Percentiles rank a stretch among this genome's conserved stretches.
phyloP scores from a whole-genome alignment of 2,888 invertebrate genomes.

The Eristalis pertinax region DNA sequence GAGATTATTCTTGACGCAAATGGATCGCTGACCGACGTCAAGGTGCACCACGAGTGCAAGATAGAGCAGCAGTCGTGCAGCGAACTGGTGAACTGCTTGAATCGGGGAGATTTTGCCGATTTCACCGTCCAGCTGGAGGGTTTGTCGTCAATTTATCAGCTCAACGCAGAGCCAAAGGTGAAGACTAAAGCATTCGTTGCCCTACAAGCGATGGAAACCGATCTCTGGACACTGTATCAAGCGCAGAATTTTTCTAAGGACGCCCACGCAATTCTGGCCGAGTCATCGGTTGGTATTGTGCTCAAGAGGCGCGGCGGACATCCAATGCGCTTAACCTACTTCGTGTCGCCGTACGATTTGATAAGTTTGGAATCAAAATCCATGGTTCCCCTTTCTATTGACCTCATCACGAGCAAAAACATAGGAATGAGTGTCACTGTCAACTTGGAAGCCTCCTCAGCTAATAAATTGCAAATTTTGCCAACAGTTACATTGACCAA shows the following conservation, averaged over 20 bases:
- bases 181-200: slow-evolving; percentile 97
- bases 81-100: slow-evolving; percentile 92
- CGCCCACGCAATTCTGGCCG: slow-evolving; percentile 87
- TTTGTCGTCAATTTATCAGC: slow-evolving; percentile 93
- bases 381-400: slow-evolving; percentile 88
- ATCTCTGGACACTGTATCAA: slow-evolving; percentile 91
- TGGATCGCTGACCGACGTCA: slow-evolving; percentile 93
- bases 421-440: slow-evolving; percentile 94
- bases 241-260: slow-evolving; percentile 88
- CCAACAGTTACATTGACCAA: slow-evolving; percentile 78
- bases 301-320: slow-evolving; percentile 93
- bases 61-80: slow-evolving; percentile 92
- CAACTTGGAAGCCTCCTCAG: slow-evolving; percentile 93
- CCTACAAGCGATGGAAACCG: slow-evolving; percentile 94
- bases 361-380: slow-evolving; percentile 89
- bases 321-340: slow-evolving; percentile 96
- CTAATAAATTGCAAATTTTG: slow-evolving; percentile 84
- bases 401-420: slow-evolving; percentile 86
- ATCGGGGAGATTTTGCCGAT: slow-evolving; percentile 93
- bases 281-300: slow-evolving; percentile 93
- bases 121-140: slow-evolving; percentile 96
- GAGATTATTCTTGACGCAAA: slow-evolving; percentile 93
- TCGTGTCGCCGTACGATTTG: slow-evolving; percentile 95
- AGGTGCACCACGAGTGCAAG: slow-evolving; percentile 95
- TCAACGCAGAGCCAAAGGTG: slow-evolving; percentile 96